phyloP scores from a whole-genome alignment of 1,140 invertebrate species.

The Diorhabda elongata region DNA sequence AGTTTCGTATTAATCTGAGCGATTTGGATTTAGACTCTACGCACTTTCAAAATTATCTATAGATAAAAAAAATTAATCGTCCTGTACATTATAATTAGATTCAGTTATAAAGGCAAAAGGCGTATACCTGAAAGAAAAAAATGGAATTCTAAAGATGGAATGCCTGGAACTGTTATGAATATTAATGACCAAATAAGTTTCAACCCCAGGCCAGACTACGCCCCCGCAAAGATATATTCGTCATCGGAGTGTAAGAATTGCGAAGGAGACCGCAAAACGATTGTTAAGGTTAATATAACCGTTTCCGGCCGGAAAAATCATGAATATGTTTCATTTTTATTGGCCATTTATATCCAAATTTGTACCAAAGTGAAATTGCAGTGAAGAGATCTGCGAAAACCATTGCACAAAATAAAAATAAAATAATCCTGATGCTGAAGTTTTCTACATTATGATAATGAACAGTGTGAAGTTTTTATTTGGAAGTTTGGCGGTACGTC shows the following conservation, averaged over 20 bases:
- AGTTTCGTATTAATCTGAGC: too few species aligned
- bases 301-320: slow-evolving; percentile 46
- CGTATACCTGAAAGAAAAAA: slow-evolving; percentile 4
- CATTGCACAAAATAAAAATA: too few species aligned
- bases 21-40: too few species aligned
- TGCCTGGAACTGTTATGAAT: slow-evolving; percentile 28
- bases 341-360: slow-evolving; percentile 44
- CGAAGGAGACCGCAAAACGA: slow-evolving; percentile 23
- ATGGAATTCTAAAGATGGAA: slow-evolving; percentile 6
- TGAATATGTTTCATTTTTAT: slow-evolving; percentile 50
- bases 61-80: too few species aligned
- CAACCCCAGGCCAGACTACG: slow-evolving; percentile 18
- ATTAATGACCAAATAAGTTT: slow-evolving; percentile 36
- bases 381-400: not conserved
- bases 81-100: too few species aligned
- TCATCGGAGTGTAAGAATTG: slow-evolving; percentile 31
- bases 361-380: slow-evolving; percentile 22
- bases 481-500: too few species aligned
- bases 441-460: too few species aligned
- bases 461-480: too few species aligned
- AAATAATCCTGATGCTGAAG: too few species aligned
- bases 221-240: slow-evolving; percentile 21
- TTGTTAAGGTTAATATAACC: slow-evolving; percentile 41
- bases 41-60: too few species aligned
- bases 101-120: not conserved